Evolutionary conservation across 2,888 invertebrate genomes (phyloP), one percentile per base, ranked within the genome.

Genomic region (Liposcelis brunnea): DNA sequence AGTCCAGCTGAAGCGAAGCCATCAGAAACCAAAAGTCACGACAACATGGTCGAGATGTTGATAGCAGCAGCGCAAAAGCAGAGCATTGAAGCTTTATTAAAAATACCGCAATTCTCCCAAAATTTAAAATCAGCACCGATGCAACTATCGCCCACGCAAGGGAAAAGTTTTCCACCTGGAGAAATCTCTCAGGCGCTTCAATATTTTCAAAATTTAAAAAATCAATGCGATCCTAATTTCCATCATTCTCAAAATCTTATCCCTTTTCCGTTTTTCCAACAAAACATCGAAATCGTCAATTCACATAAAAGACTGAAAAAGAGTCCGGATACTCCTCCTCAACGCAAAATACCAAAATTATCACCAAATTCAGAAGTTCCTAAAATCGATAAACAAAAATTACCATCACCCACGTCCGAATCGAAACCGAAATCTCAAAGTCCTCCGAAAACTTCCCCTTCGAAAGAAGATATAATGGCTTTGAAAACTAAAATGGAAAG

Each of bases 41-140:
- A 40, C 12, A 5, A 19, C 11, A 40, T 40, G 40, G 12, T 40
- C 19, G 40, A 40, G 11, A 40, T 40, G 40, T 19, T 40, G 16
- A 18, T 40, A 5, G 6, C 40, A 19, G 19, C 21, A 15, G 40
- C 40, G 6, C 40, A 40, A 40, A 6, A 40, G 6, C 7, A 40
- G 16, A 40, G 19, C 16, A 40, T 40, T 16, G 40, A 40, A 8
- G 6, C 40, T 6, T 18, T 40, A 6, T 18, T 40, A 6, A 40
- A 40, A 40, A 21, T 40, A 5, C 40, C 40, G 5, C 15, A 14
- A n/a, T 40, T 15, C 19, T 5, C 40, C 6, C 40, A 14, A n/a
- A 19, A 18, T 14, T 10, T 16, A 10, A 35, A 35, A 35, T 19
- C 4, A 15, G 18, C 19, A 5, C 19, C 10, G 5, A 4, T 8